Conservation (phyloP, 2,113 vertebrate genomes). For the Macaca nemestrina region DNA sequence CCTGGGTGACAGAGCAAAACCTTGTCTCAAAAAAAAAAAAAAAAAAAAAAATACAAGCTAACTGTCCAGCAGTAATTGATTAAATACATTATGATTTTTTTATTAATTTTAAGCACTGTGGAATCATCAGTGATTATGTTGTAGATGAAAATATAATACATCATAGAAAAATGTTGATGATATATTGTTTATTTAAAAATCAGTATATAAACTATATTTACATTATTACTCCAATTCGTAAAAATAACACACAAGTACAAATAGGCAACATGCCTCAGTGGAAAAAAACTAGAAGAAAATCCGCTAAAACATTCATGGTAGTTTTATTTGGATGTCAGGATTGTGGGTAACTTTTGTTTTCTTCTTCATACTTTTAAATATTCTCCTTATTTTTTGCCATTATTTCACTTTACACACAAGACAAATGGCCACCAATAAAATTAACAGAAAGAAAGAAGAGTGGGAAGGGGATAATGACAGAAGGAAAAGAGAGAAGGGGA, state of each 20-base stretch:
- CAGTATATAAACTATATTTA: background rate
- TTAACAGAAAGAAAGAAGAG: background rate
- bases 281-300: background rate
- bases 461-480: fast-evolving
- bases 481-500: background rate
- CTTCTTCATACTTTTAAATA: background rate
- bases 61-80: background rate
- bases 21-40: background rate
- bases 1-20: background rate
- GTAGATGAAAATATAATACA: background rate
- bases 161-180: background rate
- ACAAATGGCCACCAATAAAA: background rate
- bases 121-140: background rate
- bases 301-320: background rate
- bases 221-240: background rate
- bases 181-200: background rate
- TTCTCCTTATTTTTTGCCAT: background rate
- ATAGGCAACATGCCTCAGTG: background rate
- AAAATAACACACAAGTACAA: background rate
- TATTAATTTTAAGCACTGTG: background rate
- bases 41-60: background rate
- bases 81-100: background rate
- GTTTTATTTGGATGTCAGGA: background rate
- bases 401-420: background rate
- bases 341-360: background rate